Evolutionary conservation across 2,888 invertebrate genomes (phyloP).

Genomic region (Gymnoscelis rufifasciata): DNA sequence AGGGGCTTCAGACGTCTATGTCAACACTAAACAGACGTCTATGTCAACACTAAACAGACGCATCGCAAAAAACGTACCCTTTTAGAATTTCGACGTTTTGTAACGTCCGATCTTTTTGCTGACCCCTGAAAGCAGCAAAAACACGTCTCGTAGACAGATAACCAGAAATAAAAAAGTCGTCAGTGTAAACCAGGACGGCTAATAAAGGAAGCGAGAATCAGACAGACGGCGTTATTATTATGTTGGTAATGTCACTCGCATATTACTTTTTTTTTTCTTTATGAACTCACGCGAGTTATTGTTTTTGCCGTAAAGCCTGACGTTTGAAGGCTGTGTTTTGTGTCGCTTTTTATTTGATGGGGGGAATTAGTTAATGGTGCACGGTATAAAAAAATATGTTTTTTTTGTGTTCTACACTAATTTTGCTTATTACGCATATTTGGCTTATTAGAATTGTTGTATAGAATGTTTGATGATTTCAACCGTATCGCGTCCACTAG

Average conservation of each 20-base stretch:
- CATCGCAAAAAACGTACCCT: conserved; percentile 4
- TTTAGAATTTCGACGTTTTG: conserved; percentile 19
- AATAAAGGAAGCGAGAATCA: conserved; percentile 67
- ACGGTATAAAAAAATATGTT: background rate
- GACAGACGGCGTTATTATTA: conserved; percentile 64
- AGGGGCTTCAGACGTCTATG: background rate
- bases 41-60: conserved; percentile 13
- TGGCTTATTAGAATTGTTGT: no score
- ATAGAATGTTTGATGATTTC: no score
- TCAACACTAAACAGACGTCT: conserved; percentile 5
- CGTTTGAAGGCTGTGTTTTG: conserved; percentile 17
- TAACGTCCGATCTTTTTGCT: conserved; percentile 17
- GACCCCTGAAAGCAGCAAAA: conserved; percentile 26
- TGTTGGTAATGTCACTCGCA: conserved; percentile 55
- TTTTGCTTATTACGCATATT: no score
- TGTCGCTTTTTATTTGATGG: conserved; percentile 1
- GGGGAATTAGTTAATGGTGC: conserved; percentile 1
- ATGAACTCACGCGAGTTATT: conserved; percentile 31
- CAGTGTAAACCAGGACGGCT: conserved; percentile 59
- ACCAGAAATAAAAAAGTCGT: conserved; percentile 71
- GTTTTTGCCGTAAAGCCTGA: conserved; percentile 31
- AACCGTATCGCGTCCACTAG: no score
- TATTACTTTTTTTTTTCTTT: conserved; percentile 43
- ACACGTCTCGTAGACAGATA: conserved; percentile 37
- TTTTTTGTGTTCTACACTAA: background rate